Percentiles rank a stretch among this genome's conserved stretches.
These are phyloP conservation scores for Enteromius viviparus DNA, from an alignment of 2,797 vertebrate species.

Conservation along the genomic window DNA sequence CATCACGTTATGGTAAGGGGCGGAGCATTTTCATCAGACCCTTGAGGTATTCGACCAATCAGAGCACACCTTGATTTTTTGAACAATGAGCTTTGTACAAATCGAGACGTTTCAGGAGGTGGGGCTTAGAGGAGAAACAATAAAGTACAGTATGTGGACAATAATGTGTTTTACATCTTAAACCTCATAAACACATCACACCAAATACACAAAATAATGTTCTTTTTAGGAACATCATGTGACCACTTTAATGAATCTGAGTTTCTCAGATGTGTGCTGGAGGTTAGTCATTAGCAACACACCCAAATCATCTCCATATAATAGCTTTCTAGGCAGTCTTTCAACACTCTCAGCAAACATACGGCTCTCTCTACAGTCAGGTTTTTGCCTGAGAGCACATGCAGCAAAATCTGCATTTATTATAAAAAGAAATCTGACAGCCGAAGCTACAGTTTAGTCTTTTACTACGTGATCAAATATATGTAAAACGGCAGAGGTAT, in stretches of 20 bases:
- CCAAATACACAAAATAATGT: no score
- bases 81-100: no score
- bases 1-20: no score
- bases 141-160: no score
- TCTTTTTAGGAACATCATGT: no score
- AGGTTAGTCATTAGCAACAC: background rate
- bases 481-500: background rate
- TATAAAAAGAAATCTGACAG: background rate
- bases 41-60: no score
- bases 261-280: background rate
- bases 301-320: background rate
- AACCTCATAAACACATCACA: no score
- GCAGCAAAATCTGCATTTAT: background rate
- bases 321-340: background rate
- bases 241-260: background rate
- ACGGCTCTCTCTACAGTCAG: background rate
- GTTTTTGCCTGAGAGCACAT: background rate
- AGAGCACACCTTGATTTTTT: no score
- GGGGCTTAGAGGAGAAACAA: no score
- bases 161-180: no score
- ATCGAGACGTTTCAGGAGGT: no score
- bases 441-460: background rate
- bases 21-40: no score
- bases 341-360: background rate
- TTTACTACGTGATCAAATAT: background rate